These are phyloP conservation scores for Lagopus leucura DNA, from an alignment of 2,113 vertebrate species.

Conservation along the genomic window DNA sequence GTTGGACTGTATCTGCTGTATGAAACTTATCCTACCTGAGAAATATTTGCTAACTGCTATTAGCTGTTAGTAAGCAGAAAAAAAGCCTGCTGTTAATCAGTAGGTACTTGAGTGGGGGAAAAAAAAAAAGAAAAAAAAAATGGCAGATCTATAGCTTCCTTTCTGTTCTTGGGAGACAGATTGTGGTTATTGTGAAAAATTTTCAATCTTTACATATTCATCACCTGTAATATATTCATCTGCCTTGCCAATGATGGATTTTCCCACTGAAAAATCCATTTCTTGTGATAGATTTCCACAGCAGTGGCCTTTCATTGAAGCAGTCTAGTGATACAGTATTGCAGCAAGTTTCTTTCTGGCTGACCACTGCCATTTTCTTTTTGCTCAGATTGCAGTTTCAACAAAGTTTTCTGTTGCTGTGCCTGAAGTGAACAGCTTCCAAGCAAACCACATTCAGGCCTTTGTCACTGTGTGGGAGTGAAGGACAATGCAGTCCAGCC, in stretches of 20 bases:
- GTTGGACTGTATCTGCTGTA: background rate
- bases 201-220: background rate
- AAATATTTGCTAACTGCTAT: conserved; percentile 11
- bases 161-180: background rate
- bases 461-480: accelerated
- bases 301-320: background rate
- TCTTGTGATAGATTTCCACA: background rate
- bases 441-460: background rate
- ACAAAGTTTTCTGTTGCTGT: background rate
- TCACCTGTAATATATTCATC: background rate
- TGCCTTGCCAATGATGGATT: background rate
- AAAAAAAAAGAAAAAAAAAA: background rate
- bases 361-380: background rate
- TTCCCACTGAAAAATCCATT: background rate
- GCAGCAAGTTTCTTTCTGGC: background rate
- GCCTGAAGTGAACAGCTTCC: background rate
- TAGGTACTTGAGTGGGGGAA: background rate
- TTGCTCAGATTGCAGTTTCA: background rate
- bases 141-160: background rate
- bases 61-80: background rate
- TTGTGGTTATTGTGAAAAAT: background rate
- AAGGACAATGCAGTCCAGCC: background rate
- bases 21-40: background rate
- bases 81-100: background rate
- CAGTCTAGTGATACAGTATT: background rate